These are phyloP conservation scores for Acrocyrtus sp. DNA, from an alignment of 2,888 invertebrate species.

Conservation along the genomic window DNA sequence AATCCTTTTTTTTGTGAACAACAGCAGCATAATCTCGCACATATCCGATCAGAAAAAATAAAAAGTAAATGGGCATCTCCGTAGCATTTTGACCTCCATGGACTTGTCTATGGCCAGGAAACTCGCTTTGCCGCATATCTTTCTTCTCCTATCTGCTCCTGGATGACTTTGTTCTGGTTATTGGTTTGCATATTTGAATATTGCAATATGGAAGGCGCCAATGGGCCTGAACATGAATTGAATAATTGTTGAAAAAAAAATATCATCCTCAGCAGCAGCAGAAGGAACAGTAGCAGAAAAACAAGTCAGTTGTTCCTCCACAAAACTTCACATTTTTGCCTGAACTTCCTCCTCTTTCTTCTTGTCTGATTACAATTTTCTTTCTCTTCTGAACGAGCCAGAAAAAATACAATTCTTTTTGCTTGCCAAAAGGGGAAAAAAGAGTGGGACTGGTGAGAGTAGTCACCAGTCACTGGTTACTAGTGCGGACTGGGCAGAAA, in stretches of 20 bases:
- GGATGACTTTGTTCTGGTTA: background rate
- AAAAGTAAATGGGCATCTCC: too few relatives aligned
- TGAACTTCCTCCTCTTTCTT: background rate
- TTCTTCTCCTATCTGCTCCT: background rate
- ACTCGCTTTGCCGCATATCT: slow-evolving; percentile 11
- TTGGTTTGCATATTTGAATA: background rate
- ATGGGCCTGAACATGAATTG: slow-evolving; percentile 27
- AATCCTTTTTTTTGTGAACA: too few relatives aligned
- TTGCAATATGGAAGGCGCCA: slow-evolving; percentile 31
- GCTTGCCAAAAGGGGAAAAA: slow-evolving; percentile 42
- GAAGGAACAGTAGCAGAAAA: slow-evolving; percentile 7
- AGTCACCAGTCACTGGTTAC: too few relatives aligned
- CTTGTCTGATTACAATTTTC: slow-evolving; percentile 3
- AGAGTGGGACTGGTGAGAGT: background rate
- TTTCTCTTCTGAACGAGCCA: background rate
- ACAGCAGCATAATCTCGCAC: too few relatives aligned
- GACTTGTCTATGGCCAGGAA: slow-evolving; percentile 42
- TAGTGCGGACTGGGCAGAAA: slow-evolving; percentile 33
- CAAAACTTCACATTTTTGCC: background rate
- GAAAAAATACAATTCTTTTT: background rate
- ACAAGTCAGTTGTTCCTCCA: slow-evolving; percentile 9
- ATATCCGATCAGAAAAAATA: too few relatives aligned
- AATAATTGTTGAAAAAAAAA: slow-evolving; percentile 15
- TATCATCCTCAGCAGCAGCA: slow-evolving; percentile 12
- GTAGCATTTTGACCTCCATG: slow-evolving; percentile 32